A percentile compares a stretch with the other conserved stretches of the same genome.
Evolutionary conservation across 2,888 invertebrate genomes (phyloP).

Genomic region (Cylloceria caligata): DNA sequence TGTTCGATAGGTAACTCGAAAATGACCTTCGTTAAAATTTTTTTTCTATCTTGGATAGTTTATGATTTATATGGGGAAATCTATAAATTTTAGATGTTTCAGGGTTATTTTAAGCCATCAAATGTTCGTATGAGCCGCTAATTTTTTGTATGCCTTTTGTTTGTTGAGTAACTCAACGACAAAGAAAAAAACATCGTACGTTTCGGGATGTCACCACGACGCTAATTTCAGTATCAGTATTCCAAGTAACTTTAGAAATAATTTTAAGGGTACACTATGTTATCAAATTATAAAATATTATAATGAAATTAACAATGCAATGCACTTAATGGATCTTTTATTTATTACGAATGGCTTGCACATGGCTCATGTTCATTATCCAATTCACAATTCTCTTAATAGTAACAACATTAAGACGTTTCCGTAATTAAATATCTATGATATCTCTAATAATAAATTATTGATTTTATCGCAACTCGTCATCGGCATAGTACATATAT

Average conservation of each 20-base stretch:
- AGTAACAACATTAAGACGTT: conserved; percentile 64
- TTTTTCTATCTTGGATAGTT: no score
- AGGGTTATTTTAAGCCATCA: no score
- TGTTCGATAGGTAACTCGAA: no score
- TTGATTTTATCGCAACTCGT: conserved; percentile 55
- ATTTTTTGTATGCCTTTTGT: no score
- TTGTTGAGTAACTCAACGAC: no score
- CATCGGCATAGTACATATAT: conserved; percentile 35
- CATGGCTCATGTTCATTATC: conserved; percentile 22
- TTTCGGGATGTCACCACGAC: no score
- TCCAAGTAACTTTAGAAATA: neutral
- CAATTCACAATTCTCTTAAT: conserved; percentile 60
- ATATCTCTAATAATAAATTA: conserved; percentile 63
- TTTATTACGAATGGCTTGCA: conserved; percentile 52
- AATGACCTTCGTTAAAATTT: no score
- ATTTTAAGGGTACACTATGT: neutral
- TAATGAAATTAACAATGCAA: neutral
- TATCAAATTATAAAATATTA: neutral
- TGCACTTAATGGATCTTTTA: conserved; percentile 11
- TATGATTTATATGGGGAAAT: no score
- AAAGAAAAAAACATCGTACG: no score
- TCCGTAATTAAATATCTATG: conserved; percentile 62
- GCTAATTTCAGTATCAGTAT: no score
- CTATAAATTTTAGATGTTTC: no score
- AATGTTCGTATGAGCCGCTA: no score